Conservation (phyloP, 2,113 vertebrate genomes). For the Acrocephalus arundinaceus region DNA sequence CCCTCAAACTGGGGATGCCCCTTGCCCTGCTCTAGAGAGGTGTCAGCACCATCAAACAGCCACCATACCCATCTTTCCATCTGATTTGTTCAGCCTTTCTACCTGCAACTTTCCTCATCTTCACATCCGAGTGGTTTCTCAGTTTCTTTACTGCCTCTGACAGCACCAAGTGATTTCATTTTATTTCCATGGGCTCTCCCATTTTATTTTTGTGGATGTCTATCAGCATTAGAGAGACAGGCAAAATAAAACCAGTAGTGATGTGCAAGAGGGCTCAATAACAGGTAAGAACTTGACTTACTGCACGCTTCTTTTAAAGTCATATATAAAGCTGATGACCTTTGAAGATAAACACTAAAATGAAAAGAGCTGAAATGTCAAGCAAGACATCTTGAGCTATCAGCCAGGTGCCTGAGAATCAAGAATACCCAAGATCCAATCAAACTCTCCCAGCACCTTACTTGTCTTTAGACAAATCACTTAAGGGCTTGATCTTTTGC, state of each 20-base stretch:
- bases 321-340: background rate
- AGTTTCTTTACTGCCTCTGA: background rate
- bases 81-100: background rate
- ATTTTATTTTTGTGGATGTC: background rate
- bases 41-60: background rate
- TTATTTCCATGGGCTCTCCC: background rate
- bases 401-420: conserved; percentile 32
- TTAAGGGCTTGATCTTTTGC: conserved; percentile 26
- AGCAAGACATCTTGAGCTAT: conserved; percentile 46
- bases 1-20: background rate
- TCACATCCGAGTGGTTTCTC: background rate
- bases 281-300: background rate
- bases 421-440: conserved; percentile 24
- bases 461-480: conserved; percentile 28
- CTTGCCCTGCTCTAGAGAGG: background rate
- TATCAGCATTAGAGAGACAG: background rate
- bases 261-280: background rate
- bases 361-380: conserved; percentile 54
- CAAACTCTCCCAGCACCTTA: conserved; percentile 1
- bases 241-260: background rate
- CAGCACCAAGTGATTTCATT: background rate
- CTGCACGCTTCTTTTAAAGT: background rate
- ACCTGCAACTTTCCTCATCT: background rate
- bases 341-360: conserved; percentile 28
- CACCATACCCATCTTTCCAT: background rate